A percentile compares a stretch with the other conserved stretches of the same genome.
These are phyloP conservation scores for Lophochroa leadbeateri DNA, from an alignment of 2,113 vertebrate species.

Conservation along the genomic window DNA sequence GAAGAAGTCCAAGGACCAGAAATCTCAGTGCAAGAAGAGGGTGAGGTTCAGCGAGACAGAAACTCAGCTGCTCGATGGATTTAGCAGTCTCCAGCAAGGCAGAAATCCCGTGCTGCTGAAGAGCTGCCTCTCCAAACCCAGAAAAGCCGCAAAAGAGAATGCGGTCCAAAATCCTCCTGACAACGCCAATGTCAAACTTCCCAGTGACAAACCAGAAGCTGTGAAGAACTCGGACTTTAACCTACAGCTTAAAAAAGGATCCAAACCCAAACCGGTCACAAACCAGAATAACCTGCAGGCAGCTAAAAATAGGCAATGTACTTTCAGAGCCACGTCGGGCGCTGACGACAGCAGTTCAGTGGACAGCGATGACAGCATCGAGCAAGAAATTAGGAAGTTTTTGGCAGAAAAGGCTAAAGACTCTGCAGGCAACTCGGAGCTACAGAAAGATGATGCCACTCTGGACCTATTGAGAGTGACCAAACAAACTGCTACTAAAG, in stretches of 20 bases:
- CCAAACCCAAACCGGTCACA: neutral
- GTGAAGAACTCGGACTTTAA: neutral
- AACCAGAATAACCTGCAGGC: neutral
- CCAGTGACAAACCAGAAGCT: slow-evolving; percentile 5
- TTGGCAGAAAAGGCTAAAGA: slow-evolving; percentile 91
- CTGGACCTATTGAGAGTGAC: neutral
- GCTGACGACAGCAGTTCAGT: slow-evolving; percentile 87
- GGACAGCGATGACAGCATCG: slow-evolving; percentile 95
- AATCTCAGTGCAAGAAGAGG: slow-evolving; percentile 75
- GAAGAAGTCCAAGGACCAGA: slow-evolving; percentile 81
- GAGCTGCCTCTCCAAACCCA: slow-evolving; percentile 72
- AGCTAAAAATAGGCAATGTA: neutral
- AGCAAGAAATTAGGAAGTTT: slow-evolving; percentile 91
- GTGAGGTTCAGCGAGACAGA: slow-evolving; percentile 72
- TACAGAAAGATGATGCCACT: neutral
- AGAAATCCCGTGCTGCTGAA: slow-evolving; percentile 46
- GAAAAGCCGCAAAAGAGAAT: slow-evolving; percentile 13
- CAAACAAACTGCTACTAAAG: neutral
- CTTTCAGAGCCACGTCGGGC: neutral
- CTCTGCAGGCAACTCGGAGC: slow-evolving; percentile 38
- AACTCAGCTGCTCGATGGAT: neutral
- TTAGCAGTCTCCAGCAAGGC: slow-evolving; percentile 14
- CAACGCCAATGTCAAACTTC: neutral
- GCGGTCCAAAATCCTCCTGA: neutral
- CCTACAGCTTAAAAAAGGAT: neutral